A percentile compares a stretch with the other conserved stretches of the same genome.
phyloP scores from a whole-genome alignment of 2,888 invertebrate species.

The Keiferia lycopersicella region DNA sequence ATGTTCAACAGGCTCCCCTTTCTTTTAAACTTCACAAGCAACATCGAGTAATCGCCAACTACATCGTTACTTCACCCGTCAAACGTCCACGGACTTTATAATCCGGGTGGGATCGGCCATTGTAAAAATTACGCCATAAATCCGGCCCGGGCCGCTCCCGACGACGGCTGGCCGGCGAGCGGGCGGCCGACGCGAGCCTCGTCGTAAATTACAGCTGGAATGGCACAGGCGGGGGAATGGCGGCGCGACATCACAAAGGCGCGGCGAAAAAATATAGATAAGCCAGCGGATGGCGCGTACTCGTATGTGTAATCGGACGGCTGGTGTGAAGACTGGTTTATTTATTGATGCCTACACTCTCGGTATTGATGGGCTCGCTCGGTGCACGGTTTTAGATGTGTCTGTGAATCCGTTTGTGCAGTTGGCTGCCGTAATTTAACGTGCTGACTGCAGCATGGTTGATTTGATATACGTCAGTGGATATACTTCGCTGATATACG shows the following conservation, averaged over 20 bases:
- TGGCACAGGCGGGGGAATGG: constrained; percentile 37
- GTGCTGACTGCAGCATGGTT: background rate
- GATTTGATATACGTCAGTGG: background rate
- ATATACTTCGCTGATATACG: background rate
- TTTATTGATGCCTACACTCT: constrained; percentile 19
- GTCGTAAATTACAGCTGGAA: constrained; percentile 34
- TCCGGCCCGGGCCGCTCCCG: constrained; percentile 63
- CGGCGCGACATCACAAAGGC: constrained; percentile 67
- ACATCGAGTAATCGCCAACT: constrained; percentile 5
- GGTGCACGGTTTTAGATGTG: background rate
- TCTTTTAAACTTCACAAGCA: background rate
- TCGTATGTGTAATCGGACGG: constrained; percentile 27
- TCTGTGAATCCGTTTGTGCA: background rate
- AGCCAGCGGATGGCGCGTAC: constrained; percentile 39
- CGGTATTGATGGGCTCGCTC: constrained; percentile 12
- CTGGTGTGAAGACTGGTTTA: constrained; percentile 29
- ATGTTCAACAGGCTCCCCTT: background rate
- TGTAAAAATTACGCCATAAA: constrained; percentile 46
- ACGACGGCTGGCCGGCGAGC: constrained; percentile 38
- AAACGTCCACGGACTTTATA: constrained; percentile 34
- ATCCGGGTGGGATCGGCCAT: constrained; percentile 36
- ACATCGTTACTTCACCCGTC: constrained; percentile 16
- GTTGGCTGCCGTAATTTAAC: background rate
- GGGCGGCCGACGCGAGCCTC: constrained; percentile 52
- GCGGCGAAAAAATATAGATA: constrained; percentile 66